Evolutionary conservation across 2,113 vertebrate genomes (phyloP).

Genomic region (Rafetus swinhoei): DNA sequence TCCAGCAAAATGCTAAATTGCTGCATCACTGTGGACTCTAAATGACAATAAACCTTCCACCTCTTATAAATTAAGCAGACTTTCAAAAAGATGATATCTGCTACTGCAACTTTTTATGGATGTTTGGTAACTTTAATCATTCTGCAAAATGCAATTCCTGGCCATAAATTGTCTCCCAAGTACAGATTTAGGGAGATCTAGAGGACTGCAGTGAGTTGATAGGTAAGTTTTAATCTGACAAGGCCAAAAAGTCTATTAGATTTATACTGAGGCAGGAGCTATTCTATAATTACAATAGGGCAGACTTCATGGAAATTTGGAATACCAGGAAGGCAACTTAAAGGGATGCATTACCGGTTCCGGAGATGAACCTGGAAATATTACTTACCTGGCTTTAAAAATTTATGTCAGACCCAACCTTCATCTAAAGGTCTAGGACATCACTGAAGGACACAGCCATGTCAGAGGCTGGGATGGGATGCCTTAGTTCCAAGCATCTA

Average conservation of each 20-base stretch:
- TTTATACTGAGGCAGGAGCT: slow-evolving; percentile 80
- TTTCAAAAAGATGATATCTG: slow-evolving; percentile 79
- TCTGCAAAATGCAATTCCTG: slow-evolving; percentile 84
- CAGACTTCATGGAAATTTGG: slow-evolving; percentile 56
- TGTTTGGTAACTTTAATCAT: slow-evolving; percentile 87
- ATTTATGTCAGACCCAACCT: background rate
- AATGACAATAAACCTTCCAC: slow-evolving; percentile 86
- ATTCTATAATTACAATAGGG: slow-evolving; percentile 80
- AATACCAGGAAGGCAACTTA: slow-evolving; percentile 26
- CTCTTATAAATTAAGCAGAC: slow-evolving; percentile 86
- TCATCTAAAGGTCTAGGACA: background rate
- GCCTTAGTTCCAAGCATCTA: background rate
- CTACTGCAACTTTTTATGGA: slow-evolving; percentile 85
- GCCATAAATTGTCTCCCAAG: slow-evolving; percentile 83
- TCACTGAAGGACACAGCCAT: background rate
- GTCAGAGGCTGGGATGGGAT: background rate
- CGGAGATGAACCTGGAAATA: slow-evolving; percentile 16
- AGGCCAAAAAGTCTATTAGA: slow-evolving; percentile 81
- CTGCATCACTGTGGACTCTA: slow-evolving; percentile 78
- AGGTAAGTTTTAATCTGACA: slow-evolving; percentile 85
- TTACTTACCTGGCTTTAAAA: background rate
- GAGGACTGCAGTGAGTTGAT: slow-evolving; percentile 82
- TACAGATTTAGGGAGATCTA: slow-evolving; percentile 84
- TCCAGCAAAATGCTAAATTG: slow-evolving; percentile 73
- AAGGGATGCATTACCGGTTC: background rate